Conservation (phyloP, 2,113 vertebrate species). For the Heterochromis multidens region DNA sequence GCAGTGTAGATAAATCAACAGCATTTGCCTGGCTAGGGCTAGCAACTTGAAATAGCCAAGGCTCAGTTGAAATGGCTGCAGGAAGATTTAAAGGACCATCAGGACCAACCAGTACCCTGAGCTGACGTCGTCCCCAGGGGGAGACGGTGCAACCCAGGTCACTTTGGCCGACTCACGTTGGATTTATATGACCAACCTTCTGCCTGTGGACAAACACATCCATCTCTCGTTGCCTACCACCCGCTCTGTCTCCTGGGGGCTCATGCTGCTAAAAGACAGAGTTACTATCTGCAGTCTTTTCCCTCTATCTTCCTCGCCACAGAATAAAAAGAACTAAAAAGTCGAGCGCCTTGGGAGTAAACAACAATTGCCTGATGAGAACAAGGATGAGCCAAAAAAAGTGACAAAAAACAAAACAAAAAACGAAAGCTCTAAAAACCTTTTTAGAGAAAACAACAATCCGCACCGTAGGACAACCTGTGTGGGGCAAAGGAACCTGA, state of each 20-base stretch:
- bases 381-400: conserved; percentile 15
- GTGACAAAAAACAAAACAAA: neutral
- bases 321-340: conserved; percentile 18
- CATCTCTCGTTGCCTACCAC: conserved; percentile 47
- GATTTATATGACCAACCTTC: conserved; percentile 58
- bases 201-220: conserved; percentile 38
- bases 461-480: conserved; percentile 31
- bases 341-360: conserved; percentile 47
- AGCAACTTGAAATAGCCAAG: conserved; percentile 26
- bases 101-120: conserved; percentile 19
- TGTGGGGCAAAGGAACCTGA: conserved; percentile 11
- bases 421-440: conserved; percentile 33
- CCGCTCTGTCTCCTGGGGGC: conserved; percentile 30
- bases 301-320: conserved; percentile 35
- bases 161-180: conserved; percentile 17
- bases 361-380: conserved; percentile 49
- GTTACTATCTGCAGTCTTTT: conserved; percentile 14
- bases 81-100: conserved; percentile 59
- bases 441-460: conserved; percentile 52
- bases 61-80: conserved; percentile 35
- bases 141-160: conserved; percentile 11
- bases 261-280: conserved; percentile 43
- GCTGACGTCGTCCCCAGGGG: neutral
- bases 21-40: conserved; percentile 13
- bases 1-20: conserved; percentile 57